Percentiles rank a stretch among this genome's conserved stretches.
Conservation (phyloP, 1,140 invertebrate genomes). For the Zaprionus kolodkinae region DNA sequence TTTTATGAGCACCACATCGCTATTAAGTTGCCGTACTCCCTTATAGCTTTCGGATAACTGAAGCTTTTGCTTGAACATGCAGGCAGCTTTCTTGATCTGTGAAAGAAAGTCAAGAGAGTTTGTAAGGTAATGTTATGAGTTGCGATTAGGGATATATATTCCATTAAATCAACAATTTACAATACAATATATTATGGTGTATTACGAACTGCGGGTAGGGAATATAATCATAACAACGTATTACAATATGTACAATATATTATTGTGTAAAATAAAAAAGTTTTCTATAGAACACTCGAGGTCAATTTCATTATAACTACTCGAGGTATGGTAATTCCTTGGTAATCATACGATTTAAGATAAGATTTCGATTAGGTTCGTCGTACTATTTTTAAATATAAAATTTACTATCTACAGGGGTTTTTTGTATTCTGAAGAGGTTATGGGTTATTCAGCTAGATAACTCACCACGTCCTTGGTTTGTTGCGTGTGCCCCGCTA, state of each 20-base stretch:
- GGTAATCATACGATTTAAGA: not conserved
- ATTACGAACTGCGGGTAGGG: too few relatives aligned
- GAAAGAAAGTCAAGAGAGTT: not conserved
- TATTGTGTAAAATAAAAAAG: too few relatives aligned
- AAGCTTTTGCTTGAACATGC: conserved; percentile 91
- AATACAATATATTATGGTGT: too few relatives aligned
- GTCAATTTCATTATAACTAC: not conserved
- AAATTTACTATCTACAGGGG: not conserved
- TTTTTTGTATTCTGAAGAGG: not conserved
- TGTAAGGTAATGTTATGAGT: too few relatives aligned
- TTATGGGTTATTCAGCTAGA: not conserved
- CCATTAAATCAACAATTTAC: too few relatives aligned
- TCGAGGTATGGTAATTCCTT: not conserved
- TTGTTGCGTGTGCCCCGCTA: conserved; percentile 75
- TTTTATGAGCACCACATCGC: conserved; percentile 90
- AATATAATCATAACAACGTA: not conserved
- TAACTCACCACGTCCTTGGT: conserved; percentile 74
- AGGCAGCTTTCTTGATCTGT: conserved; percentile 88
- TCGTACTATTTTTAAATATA: not conserved
- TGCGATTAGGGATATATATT: too few relatives aligned
- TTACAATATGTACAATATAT: not conserved
- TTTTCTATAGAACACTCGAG: too few relatives aligned
- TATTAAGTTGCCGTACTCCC: conserved; percentile 87
- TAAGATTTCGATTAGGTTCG: not conserved
- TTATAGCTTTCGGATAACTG: conserved; percentile 89